Evolutionary conservation across 2,797 vertebrate genomes (phyloP), one percentile per base, ranked within the genome.

Genomic region (Kryptopterus vitreolus): DNA sequence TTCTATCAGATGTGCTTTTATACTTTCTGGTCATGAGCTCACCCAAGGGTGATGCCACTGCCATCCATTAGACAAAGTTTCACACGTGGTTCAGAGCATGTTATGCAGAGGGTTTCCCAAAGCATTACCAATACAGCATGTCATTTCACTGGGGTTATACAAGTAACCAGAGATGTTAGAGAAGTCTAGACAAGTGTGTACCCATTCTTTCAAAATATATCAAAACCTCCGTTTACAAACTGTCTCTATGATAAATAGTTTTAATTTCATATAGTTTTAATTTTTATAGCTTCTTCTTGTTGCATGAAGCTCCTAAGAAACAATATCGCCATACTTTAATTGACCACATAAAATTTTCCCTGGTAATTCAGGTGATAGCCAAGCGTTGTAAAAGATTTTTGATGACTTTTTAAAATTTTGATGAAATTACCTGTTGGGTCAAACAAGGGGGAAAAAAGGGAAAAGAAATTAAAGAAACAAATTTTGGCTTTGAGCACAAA

Each of bases 181-280:
- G n/a, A n/a, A n/a, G n/a, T n/a, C n/a, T n/a, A n/a, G n/a, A 82
- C 87, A 85, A 85, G 91, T 90, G 86, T 92, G 88, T 70, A 50
- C 46, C 50, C 43, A 70, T 2, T 87, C 85, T 90, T 89, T 87
- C 92, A 92, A 35, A 16, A 72, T 12, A 15, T 0, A 20, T 15
- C 46, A 69, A 69, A 16, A 8, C 8, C 8, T 20, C 63, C 86
- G 82, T 85, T 91, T 89, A 86, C 84, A 43, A 91, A 90, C 89
- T 87, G 81, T 93, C 89, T 89, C 88, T 87, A 83, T 83, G 89
- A 88, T 79, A 86, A 92, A 89, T 89, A 86, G 81, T 61, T 86
- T 77, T 90, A 89, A 87, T 89, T 86, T 88, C 87, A 22, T 88
- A 83, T 38, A n/a, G n/a, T n/a, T n/a, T n/a, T n/a, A n/a, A n/a